A percentile compares a stretch with the other conserved stretches of the same genome.
Conservation (phyloP, 2,113 vertebrate species). For the Willisornis vidua region DNA sequence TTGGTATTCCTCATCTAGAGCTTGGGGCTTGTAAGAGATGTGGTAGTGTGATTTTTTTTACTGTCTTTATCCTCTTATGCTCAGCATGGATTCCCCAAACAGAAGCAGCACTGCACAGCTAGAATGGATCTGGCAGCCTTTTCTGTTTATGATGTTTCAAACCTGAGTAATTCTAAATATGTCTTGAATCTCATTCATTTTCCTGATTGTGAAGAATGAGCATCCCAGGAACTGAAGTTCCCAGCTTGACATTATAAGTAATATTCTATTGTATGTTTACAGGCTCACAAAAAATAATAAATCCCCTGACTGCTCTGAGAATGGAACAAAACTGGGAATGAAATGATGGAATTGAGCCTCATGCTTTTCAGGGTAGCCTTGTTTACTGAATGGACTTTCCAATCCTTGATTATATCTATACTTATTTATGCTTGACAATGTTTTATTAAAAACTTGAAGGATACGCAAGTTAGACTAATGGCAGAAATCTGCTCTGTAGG, state of each 20-base stretch:
- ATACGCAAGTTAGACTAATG: background rate
- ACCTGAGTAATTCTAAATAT: background rate
- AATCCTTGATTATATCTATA: background rate
- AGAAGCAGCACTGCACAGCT: background rate
- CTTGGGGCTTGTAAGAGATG: background rate
- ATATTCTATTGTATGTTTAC: background rate
- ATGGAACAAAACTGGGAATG: background rate
- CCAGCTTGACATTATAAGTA: background rate
- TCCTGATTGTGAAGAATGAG: background rate
- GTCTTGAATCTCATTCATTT: background rate
- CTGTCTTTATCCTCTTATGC: background rate
- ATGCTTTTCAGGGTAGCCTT: background rate
- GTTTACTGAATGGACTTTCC: background rate
- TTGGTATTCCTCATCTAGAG: background rate
- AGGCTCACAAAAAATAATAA: background rate
- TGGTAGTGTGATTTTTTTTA: background rate
- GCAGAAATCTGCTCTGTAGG: background rate
- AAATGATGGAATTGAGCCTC: background rate
- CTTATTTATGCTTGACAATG: background rate
- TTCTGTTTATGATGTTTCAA: background rate
- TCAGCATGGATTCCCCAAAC: background rate
- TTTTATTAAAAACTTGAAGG: background rate
- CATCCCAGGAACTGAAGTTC: background rate
- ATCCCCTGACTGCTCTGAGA: background rate
- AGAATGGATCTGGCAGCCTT: background rate